Evolutionary conservation across 1,140 invertebrate species (phyloP), one percentile per base, ranked within the genome.

Genomic region (Papilio glaucus): DNA sequence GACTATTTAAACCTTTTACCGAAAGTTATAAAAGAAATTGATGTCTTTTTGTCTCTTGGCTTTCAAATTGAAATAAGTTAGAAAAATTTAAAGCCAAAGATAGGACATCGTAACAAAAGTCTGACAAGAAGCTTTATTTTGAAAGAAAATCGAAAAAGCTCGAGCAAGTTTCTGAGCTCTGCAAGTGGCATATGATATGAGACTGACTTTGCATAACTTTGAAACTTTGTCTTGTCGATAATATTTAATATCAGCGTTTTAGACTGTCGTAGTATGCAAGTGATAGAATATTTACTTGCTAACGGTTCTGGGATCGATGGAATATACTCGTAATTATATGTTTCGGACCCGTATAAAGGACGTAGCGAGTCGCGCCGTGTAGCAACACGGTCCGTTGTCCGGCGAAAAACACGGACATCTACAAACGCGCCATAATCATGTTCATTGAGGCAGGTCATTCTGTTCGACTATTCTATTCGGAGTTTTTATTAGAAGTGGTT

Each of bases 181-280:
- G 15, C 24, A 29, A 60, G 26, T 60, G 12, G 12, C n/a, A 38
- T 62, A 37, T 53, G 45, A 53, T 21, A 21, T 62, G 33, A 62
- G 15, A 33, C 29, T 62, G 61, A 62, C 26, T 62, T 38, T 62
- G n/a, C 26, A 62, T 62, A 62, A 37, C 61, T 62, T 62, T 33
- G 8, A 33, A 62, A 62, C 29, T 62, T 62, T 62, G 13, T 38
- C 33, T 10, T 18, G 38, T 38, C 29, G 45, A 49, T 49, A 15
- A 21, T 49, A 41, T 41, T 12, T 41, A 41, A 13, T 41, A 4
- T 41, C 12, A 41, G 13, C 13, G 12, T 13, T 41, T 13, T 41
- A 41, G 12, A 0, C 29, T 33, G 29, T 3, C 29, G 6, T 33
- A 33, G 29, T 33, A 6, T 3, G 29, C 29, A 33, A 33, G 29